Evolutionary conservation across 2,113 vertebrate genomes (phyloP), one percentile per base, ranked within the genome.

Genomic region (Rhinichthys klamathensis): DNA sequence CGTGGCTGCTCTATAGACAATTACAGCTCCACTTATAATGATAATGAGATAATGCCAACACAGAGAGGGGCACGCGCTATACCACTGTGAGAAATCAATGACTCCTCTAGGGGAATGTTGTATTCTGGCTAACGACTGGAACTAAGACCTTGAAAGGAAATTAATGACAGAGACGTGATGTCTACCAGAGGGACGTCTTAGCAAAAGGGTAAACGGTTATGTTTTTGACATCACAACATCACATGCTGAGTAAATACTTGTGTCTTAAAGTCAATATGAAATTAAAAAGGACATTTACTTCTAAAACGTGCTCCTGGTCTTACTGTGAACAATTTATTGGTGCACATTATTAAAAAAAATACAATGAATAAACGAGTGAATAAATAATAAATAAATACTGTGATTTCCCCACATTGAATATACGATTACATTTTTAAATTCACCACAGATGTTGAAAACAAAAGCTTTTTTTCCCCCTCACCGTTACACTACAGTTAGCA

Each of bases 1-100:
- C 93, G 95, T 94, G 93, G 95, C 96, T 96, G 63, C 54, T 70
- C 94, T 95, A 96, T 95, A 94, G 96, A 96, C 97, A 96, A 97
- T 97, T 96, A 96, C 92, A 95, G 93, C 94, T 93, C 95, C 96
- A 96, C 95, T 96, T 96, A 9, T 41, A 95, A 94, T 92, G 95
- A 94, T 96, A 96, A 96, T 96, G 93, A 95, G 61, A 82, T 86
- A 65, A 69, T 63, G 54, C 46, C 74, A 74, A 82, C 72, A 87
- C 32, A 58, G 70, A 82, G 60, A 80, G 65, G 41, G 84, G 77
- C 84, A 80, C 3, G 16, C 16, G 16, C 60, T 73, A 32, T 25
- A 82, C 51, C 15, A 41, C 74, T 10, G 70, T 10, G 30, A 74
- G 61, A 78, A 77, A 82, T 70, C 60, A 80, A 60, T 77, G n/a